Percentiles rank a stretch among this genome's conserved stretches.
Evolutionary conservation across 2,113 vertebrate species (phyloP).

Genomic region (Elachura formosa): DNA sequence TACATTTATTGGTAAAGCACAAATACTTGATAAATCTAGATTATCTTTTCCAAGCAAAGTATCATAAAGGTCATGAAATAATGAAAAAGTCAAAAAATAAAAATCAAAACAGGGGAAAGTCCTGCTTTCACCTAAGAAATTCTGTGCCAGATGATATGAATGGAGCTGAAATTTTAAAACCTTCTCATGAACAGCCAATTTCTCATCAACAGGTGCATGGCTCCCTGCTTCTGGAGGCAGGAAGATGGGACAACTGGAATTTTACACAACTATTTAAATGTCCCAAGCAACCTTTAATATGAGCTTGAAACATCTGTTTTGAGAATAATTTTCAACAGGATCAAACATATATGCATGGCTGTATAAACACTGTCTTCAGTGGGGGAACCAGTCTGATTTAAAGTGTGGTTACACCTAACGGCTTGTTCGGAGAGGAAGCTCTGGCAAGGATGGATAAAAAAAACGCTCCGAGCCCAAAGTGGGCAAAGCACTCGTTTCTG

Average conservation of each 20-base stretch:
- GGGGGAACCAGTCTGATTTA: neutral
- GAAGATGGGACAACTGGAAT: neutral
- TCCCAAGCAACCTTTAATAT: neutral
- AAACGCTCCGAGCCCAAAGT: neutral
- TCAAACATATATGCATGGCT: neutral
- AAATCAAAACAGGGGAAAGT: neutral
- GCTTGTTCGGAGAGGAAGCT: neutral
- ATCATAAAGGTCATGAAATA: neutral
- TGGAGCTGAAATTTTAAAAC: neutral
- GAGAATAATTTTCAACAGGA: neutral
- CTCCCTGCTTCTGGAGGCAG: neutral
- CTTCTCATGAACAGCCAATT: neutral
- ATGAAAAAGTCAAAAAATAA: neutral
- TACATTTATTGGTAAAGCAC: neutral
- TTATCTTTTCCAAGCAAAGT: neutral
- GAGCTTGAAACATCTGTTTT: neutral
- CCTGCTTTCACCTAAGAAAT: neutral
- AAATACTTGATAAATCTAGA: neutral
- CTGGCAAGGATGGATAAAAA: neutral
- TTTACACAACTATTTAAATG: neutral
- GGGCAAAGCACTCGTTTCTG: neutral
- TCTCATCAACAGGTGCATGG: neutral
- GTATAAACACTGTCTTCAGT: neutral
- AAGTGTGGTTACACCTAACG: accelerated
- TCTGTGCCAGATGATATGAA: neutral